These are phyloP conservation scores for Romanomermis culicivorax DNA, from an alignment of 2,888 invertebrate genomes.

Conservation along the genomic window DNA sequence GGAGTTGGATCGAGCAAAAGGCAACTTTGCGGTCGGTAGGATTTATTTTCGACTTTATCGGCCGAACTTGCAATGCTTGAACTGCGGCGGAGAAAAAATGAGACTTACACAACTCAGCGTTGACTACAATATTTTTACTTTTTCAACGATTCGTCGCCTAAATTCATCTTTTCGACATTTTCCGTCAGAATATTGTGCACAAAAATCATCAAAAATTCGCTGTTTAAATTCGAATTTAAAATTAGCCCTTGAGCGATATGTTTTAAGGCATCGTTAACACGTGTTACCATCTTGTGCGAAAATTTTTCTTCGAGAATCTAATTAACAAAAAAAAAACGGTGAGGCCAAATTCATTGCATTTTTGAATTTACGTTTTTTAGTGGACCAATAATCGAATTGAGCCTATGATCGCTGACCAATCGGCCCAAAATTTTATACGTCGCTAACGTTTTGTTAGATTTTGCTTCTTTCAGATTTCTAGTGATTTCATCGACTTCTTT, in stretches of 20 bases:
- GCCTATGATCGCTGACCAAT: too few relatives aligned
- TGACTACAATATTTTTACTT: background rate
- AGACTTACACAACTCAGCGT: too few relatives aligned
- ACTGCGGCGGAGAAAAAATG: too few relatives aligned
- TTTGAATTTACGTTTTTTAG: background rate
- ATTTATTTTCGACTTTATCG: too few relatives aligned
- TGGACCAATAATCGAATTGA: background rate
- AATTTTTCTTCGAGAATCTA: slow-evolving; percentile 40
- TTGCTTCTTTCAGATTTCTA: slow-evolving; percentile 41
- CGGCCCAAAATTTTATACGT: slow-evolving; percentile 54
- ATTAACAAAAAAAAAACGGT: too few relatives aligned
- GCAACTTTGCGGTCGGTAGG: too few relatives aligned
- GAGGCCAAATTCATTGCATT: too few relatives aligned
- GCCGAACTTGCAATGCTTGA: too few relatives aligned
- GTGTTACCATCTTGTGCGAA: slow-evolving; percentile 40
- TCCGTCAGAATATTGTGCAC: slow-evolving; percentile 59
- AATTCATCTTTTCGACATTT: too few relatives aligned
- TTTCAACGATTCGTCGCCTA: too few relatives aligned
- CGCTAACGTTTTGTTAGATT: slow-evolving; percentile 54
- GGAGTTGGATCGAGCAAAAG: too few relatives aligned
- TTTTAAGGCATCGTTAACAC: slow-evolving; percentile 23
- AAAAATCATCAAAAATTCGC: slow-evolving; percentile 53
- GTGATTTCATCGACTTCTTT: slow-evolving; percentile 67
- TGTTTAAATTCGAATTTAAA: slow-evolving; percentile 51
- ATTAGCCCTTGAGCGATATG: slow-evolving; percentile 58